A percentile compares a stretch with the other conserved stretches of the same genome.
Conservation (phyloP, 2,797 vertebrate species). For the Huso huso region DNA sequence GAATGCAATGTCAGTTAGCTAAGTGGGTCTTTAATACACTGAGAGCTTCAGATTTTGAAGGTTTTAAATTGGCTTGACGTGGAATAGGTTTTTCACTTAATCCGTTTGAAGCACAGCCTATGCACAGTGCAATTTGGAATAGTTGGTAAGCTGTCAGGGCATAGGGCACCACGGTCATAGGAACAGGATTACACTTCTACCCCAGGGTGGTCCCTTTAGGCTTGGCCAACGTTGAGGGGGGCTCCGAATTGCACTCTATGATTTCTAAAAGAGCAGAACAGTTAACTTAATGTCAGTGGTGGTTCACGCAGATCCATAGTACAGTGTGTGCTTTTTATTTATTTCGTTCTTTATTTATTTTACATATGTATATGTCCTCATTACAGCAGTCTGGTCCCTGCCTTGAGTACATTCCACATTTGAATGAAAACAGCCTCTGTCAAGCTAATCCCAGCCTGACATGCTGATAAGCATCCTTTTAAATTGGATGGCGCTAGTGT, state of each 20-base stretch:
- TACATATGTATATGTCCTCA: background rate
- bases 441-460: slow-evolving; percentile 12
- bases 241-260: slow-evolving; percentile 24
- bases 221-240: slow-evolving; percentile 61
- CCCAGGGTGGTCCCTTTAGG: slow-evolving; percentile 38
- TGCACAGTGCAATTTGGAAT: slow-evolving; percentile 61
- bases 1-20: no score
- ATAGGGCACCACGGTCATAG: slow-evolving; percentile 64
- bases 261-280: slow-evolving; percentile 16
- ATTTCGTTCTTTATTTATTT: background rate
- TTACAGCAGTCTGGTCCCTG: slow-evolving; percentile 5
- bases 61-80: no score
- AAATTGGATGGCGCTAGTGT: slow-evolving; percentile 8
- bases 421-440: slow-evolving; percentile 1
- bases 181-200: slow-evolving; percentile 73
- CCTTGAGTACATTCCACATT: slow-evolving; percentile 20
- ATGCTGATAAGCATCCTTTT: slow-evolving; percentile 7
- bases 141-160: slow-evolving; percentile 58
- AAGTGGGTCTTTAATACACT: no score
- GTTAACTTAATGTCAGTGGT: slow-evolving; percentile 19
- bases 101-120: slow-evolving; percentile 43
- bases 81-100: slow-evolving; percentile 18
- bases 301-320: slow-evolving; percentile 12
- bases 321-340: background rate
- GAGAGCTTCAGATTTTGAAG: no score